Base-by-base conservation (phyloP, 2,113 vertebrate genomes). In the Sander vitreus region DNA sequence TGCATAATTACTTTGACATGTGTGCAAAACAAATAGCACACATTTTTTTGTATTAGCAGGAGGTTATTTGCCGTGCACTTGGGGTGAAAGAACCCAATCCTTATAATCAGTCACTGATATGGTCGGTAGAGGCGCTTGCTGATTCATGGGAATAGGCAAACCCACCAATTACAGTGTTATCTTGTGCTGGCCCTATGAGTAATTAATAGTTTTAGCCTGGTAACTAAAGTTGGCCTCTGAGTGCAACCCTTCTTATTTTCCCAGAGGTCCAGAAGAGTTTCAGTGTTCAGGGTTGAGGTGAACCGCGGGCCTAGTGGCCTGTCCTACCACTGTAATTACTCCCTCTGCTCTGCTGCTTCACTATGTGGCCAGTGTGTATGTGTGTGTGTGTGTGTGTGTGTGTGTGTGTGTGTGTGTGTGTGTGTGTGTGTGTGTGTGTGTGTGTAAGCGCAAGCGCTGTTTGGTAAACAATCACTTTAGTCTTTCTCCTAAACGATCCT, bases 301-400 rank as follows among this genome's bases (percentile, higher is more conserved):
- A 92, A 90, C 91, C 86, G 12, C 84, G 36, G 83, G 62, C 78
- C 69, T 18, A 16, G 71, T 89, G 86, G 84, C 89, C 87, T 90
- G 87, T 90, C 90, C 90, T 60, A 54, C 54, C 54, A 65, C 86
- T 83, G 77, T 91, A 91, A 93, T 93, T 94, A 91, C 66, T 88
- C 73, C 78, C 87, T 83, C 57, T 76, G 81, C 86, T 85, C 70
- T 64, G 47, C 39, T 80, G 76, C 76, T 68, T 76, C 69, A 58
- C 68, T 54, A 70, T 83, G 43, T 84, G 30, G 43, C 50, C 50
- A 21, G 7, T 21, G 21, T 81, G 54, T 76, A 75, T 81, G n/a
- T 81, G 27, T 27, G 27, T 3, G 27, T 27, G 27, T 3, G 27
- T 27, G 27, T 3, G 27, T 27, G 27, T 25, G 25, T 25, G 25